A percentile compares a stretch with the other conserved stretches of the same genome.
phyloP scores from a whole-genome alignment of 2,797 vertebrate genomes.

The Choloepus didactylus region DNA sequence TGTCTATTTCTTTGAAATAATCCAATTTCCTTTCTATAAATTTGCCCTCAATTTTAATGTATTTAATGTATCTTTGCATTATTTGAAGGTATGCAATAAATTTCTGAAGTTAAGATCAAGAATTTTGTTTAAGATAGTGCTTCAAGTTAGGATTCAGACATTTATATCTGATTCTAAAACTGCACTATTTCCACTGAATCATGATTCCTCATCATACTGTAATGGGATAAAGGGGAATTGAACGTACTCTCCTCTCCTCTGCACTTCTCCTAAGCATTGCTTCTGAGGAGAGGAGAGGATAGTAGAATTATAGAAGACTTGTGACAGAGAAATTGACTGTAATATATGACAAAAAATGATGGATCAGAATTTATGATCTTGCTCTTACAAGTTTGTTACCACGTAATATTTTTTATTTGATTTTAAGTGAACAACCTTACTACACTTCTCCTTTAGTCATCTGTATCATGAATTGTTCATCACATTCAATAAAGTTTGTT shows the following conservation, averaged over 20 bases:
- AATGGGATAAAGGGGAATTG: neutral
- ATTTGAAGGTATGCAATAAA: neutral
- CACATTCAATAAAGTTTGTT: neutral
- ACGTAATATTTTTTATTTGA: neutral
- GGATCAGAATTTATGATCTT: neutral
- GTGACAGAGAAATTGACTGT: neutral
- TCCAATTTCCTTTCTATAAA: neutral
- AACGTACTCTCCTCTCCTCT: neutral
- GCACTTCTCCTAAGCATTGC: neutral
- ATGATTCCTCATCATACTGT: neutral
- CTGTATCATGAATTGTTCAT: neutral
- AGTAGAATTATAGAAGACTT: neutral
- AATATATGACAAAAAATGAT: conserved; percentile 16
- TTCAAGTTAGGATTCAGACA: neutral
- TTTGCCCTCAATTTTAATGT: neutral
- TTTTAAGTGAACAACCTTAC: neutral
- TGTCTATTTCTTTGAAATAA: neutral
- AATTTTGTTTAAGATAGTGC: neutral
- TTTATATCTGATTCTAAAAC: neutral
- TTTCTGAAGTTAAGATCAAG: neutral
- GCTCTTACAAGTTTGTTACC: neutral
- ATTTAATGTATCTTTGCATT: neutral
- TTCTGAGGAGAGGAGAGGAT: neutral
- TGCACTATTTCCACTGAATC: neutral
- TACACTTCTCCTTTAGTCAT: neutral